Evolutionary conservation across 2,888 invertebrate species (phyloP).

Genomic region (Eurois occulta): DNA sequence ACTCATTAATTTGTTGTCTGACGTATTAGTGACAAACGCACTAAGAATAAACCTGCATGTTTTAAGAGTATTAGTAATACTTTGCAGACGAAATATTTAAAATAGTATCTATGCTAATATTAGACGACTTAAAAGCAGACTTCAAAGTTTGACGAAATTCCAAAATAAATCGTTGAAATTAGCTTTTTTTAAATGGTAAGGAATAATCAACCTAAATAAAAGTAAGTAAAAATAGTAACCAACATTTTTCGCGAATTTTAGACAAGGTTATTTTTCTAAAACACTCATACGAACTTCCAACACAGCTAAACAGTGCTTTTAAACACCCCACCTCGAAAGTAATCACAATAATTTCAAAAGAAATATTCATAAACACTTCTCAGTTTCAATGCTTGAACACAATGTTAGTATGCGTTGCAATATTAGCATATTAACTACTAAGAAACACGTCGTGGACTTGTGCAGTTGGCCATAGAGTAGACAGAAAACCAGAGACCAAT

Average conservation of each 20-base stretch:
- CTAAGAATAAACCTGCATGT: constrained; percentile 58
- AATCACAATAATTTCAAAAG: constrained; percentile 60
- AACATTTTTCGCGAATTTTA: neutral
- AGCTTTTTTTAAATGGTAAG: neutral
- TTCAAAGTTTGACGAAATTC: constrained; percentile 7
- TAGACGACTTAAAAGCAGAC: constrained; percentile 23
- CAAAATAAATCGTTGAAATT: neutral
- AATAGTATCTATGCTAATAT: constrained; percentile 35
- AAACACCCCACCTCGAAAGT: constrained; percentile 32
- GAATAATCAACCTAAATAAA: neutral
- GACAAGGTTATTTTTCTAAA: neutral
- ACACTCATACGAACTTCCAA: constrained; percentile 7
- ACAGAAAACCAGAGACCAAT: constrained; percentile 3
- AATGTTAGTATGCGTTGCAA: constrained; percentile 51
- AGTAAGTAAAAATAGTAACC: neutral
- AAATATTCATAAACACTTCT: constrained; percentile 61
- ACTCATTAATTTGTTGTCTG: constrained; percentile 65
- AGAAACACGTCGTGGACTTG: constrained; percentile 39
- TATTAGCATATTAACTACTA: constrained; percentile 65
- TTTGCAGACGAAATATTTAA: constrained; percentile 40
- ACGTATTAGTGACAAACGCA: constrained; percentile 61
- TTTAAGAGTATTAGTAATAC: constrained; percentile 48
- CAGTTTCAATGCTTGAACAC: constrained; percentile 54
- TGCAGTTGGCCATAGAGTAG: constrained; percentile 24
- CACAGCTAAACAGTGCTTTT: neutral